Conservation (phyloP, 92 coral and sea anemone species). For the Palythoa heliodiscus region DNA sequence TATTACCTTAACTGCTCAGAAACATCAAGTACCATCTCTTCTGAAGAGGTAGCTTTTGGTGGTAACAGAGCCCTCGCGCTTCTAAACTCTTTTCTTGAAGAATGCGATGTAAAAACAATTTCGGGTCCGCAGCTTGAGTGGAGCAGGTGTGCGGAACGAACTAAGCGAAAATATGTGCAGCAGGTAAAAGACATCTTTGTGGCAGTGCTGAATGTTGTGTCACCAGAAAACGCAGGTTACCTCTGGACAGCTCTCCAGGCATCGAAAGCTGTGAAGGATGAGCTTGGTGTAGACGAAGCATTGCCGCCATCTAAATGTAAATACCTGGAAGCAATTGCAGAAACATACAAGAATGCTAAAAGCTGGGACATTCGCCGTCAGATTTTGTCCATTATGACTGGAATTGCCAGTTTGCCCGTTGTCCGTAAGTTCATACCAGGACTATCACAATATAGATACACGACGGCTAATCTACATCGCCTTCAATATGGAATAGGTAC, state of each 20-base stretch:
- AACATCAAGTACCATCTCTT: conserved; percentile 6
- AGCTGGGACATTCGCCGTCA: conserved; percentile 64
- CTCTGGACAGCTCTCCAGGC: conserved; percentile 52
- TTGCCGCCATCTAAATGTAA: not conserved
- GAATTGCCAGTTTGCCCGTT: conserved; percentile 51
- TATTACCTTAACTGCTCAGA: conserved; percentile 9
- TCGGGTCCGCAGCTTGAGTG: conserved; percentile 21
- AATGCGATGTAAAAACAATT: not conserved
- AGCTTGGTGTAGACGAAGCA: conserved; percentile 1
- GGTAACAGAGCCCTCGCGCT: not conserved
- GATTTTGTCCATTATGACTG: conserved; percentile 61
- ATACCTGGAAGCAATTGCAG: conserved; percentile 52
- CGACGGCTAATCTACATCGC: conserved; percentile 58
- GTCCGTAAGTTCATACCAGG: conserved; percentile 54
- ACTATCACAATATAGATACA: conserved; percentile 57
- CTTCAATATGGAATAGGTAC: conserved; percentile 56
- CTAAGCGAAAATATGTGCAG: conserved; percentile 33
- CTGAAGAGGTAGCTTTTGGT: not conserved
- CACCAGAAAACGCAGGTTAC: conserved; percentile 44
- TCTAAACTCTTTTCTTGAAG: conserved; percentile 9
- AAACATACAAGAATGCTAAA: conserved; percentile 53
- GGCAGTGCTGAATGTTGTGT: conserved; percentile 10
- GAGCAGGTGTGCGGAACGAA: conserved; percentile 46
- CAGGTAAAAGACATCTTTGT: conserved; percentile 26
- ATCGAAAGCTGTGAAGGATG: conserved; percentile 24